Base-by-base conservation (phyloP, 2,888 invertebrate species). In the Melangyna quadrimaculata region DNA sequence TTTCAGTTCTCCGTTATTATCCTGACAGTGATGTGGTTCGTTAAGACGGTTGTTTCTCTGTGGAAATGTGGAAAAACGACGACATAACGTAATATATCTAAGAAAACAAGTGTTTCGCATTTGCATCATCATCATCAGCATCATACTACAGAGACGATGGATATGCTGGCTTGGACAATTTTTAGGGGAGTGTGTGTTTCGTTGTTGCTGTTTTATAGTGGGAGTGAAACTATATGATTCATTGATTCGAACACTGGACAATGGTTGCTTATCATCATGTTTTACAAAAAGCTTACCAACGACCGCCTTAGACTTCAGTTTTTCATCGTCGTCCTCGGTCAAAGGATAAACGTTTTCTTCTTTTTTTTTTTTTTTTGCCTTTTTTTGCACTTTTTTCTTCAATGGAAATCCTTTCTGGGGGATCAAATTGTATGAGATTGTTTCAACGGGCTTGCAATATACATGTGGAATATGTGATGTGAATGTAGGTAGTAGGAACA, bases 231-330 rank as follows among this genome's bases (percentile, higher is more conserved):
- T 86, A 72, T 86, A 63, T 81, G 86, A 77, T 78, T 86, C 80
- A 86, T 81, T 73, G 77, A 78, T 63, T 81, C 22, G 57, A 77
- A 69, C 59, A 78, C 81, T 81, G 81, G 77, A 86, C 86, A 86
- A 81, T 86, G 81, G 73, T 70, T 81, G 81, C 73, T 81, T 80
- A 73, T 86, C 77, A 45, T 73, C 70, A 74, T 86, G 78, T 86
- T 80, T 78, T 74, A 82, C 78, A 82, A 87, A 87, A 88, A 88
- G 87, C 87, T 87, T 87, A 79, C 70, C 67, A 87, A 78, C 84
- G 87, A 87, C 86, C 87, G 83, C 88, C 88, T 88, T 84, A 78
- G 84, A 78, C 77, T 75, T 87, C 78, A 84, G 82, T 88, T 88
- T 81, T 51, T 61, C 43, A 79, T 48, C 32, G 55, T 57, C 17